Base-by-base conservation (phyloP, 2,888 invertebrate genomes). In the Drosophila kanekoi region DNA sequence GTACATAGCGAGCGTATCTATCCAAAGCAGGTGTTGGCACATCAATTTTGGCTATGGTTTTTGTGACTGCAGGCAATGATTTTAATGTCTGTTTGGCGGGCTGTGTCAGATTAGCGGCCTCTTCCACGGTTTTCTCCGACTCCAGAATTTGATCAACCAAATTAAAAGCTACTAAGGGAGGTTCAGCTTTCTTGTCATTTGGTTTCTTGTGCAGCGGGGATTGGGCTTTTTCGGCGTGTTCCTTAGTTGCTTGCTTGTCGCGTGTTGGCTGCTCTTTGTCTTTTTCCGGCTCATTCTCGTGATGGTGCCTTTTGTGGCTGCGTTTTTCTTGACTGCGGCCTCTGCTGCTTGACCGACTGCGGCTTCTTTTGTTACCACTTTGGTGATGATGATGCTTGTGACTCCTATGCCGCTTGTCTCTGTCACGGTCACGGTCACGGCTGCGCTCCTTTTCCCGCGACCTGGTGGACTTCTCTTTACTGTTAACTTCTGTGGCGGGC, bases 121-220 rank as follows among this genome's bases (percentile, higher is more conserved):
- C 89, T 52, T 92, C 92, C 0, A 92, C 90, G 0, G 92, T 92
- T 72, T 92, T 92, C 10, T 90, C 87, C 4, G 92, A 91, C 59
- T 92, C 92, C 1, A 92, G 73, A 49, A 92, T 93, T 84, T 92
- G 89, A 83, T 92, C 93, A 28, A 92, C 84, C 47, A 92, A 73
- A 77, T 87, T 92, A 32, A 85, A 92, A 10, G 57, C 43, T 32
- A 52, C 45, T 28, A 56, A 28, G 4, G 66, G 14, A 2, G 52
- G 16, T 6, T 84, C 84, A 9, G 32, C 4, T 43, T 84, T 87
- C 47, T 33, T 87, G 73, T 65, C 86, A 58, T 11, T 5, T 5
- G 54, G 13, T 57, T 77, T 87, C 32, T 72, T 87, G 44, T 20
- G 58, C n/a, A 33, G 14, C 4, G 72, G 60, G 0, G 71, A 54